phyloP scores from a whole-genome alignment of 2,113 vertebrate genomes.

The Hylia prasina region DNA sequence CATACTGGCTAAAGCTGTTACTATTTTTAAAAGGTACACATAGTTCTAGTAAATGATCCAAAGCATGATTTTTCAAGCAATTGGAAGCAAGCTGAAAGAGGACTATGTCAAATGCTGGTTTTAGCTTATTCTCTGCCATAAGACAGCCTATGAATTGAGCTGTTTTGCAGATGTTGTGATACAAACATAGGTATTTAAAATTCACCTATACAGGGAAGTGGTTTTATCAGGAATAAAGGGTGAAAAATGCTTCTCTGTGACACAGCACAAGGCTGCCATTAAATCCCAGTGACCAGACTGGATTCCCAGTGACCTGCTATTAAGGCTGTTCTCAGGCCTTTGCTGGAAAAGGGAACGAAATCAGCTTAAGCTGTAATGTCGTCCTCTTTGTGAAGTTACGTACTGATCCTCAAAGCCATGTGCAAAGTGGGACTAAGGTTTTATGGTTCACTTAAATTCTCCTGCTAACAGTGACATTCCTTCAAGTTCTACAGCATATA shows the following conservation, averaged over 20 bases:
- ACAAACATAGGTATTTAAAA: not conserved
- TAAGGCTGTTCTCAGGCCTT: not conserved
- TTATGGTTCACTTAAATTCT: not conserved
- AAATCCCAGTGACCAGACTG: not conserved
- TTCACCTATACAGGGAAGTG: not conserved
- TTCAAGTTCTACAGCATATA: not conserved
- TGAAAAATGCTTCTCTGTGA: not conserved
- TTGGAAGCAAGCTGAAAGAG: not conserved
- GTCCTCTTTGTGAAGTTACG: not conserved
- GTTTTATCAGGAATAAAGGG: not conserved
- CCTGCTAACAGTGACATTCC: not conserved
- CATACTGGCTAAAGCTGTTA: not conserved
- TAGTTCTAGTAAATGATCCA: not conserved
- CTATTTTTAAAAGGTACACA: not conserved
- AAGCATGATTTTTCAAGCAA: not conserved
- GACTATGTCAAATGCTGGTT: not conserved
- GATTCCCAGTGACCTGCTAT: not conserved
- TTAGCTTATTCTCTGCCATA: not conserved
- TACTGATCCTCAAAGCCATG: not conserved
- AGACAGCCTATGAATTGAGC: not conserved
- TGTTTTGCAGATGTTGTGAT: not conserved
- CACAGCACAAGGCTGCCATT: not conserved
- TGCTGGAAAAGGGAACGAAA: not conserved
- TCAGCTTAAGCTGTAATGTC: not conserved
- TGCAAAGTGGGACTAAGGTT: not conserved